These are phyloP conservation scores for Coreoperca whiteheadi DNA, from an alignment of 2,113 vertebrate genomes.

Conservation along the genomic window DNA sequence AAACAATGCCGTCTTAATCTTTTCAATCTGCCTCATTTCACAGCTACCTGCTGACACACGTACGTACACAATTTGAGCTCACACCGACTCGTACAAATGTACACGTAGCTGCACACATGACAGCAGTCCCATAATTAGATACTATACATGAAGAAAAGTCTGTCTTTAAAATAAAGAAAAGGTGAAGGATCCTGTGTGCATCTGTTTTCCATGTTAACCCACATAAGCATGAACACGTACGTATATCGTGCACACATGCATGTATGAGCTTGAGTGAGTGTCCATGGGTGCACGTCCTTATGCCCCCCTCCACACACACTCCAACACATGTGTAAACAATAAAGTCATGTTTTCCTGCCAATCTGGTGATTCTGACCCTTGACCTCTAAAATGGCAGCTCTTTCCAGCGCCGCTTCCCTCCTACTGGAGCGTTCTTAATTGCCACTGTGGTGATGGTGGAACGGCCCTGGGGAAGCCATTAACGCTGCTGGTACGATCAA, in stretches of 20 bases:
- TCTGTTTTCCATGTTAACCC: background rate
- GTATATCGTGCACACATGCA: background rate
- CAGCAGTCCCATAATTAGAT: background rate
- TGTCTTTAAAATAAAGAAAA: background rate
- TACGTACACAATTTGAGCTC: slow-evolving; percentile 4
- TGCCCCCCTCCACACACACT: slow-evolving; percentile 2
- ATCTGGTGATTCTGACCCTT: slow-evolving; percentile 58
- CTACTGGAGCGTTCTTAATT: slow-evolving; percentile 24
- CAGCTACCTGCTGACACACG: slow-evolving; percentile 67
- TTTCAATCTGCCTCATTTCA: slow-evolving; percentile 54
- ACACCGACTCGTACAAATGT: background rate
- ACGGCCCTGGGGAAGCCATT: slow-evolving; percentile 53
- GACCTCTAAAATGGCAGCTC: slow-evolving; percentile 58
- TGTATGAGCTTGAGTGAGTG: slow-evolving; percentile 7
- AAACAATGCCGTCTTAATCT: slow-evolving; percentile 59
- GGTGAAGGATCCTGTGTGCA: background rate
- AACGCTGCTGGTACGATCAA: slow-evolving; percentile 33
- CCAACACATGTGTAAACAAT: slow-evolving; percentile 71
- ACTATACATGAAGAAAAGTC: background rate
- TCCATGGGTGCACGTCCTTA: slow-evolving; percentile 8
- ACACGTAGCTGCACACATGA: slow-evolving; percentile 4
- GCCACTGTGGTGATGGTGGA: slow-evolving; percentile 10
- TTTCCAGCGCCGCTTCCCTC: slow-evolving; percentile 59
- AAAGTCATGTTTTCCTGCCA: slow-evolving; percentile 69
- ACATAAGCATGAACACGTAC: background rate